phyloP scores from a whole-genome alignment of 2,113 vertebrate genomes.

The Leucoraja erinaceus region DNA sequence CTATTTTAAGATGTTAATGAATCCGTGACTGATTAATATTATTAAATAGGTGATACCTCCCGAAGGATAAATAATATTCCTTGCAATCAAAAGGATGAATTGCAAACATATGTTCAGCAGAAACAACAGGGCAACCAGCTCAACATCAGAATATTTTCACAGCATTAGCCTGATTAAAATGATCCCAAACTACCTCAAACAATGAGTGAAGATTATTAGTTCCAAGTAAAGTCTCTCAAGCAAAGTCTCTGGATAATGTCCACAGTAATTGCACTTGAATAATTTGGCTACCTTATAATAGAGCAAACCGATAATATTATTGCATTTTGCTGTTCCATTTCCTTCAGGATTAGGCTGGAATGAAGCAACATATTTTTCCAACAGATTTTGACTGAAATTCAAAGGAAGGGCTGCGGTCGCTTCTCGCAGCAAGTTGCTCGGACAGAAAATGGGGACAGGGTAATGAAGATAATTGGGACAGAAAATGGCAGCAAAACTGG shows the following conservation, averaged over 20 bases:
- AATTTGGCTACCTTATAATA: background rate
- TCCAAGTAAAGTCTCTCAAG: background rate
- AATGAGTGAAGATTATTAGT: slow-evolving; percentile 8
- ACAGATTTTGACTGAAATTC: background rate
- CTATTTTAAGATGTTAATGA: slow-evolving; percentile 28
- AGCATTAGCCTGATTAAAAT: background rate
- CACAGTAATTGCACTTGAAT: background rate
- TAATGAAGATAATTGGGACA: background rate
- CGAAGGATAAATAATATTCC: background rate
- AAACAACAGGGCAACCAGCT: background rate
- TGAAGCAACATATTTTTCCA: background rate
- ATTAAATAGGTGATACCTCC: background rate
- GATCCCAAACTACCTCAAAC: background rate
- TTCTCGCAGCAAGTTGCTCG: background rate
- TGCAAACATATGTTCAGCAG: background rate
- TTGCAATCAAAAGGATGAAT: background rate
- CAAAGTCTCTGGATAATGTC: background rate
- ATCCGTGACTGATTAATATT: background rate
- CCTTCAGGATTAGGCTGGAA: background rate
- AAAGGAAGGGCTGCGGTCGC: background rate
- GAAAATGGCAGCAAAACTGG: background rate
- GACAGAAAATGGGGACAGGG: background rate
- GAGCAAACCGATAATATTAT: background rate
- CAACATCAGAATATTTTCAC: background rate
- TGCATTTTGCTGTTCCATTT: background rate